Conservation (phyloP, 2,888 invertebrate species). For the Leptopilina drosophilae region DNA sequence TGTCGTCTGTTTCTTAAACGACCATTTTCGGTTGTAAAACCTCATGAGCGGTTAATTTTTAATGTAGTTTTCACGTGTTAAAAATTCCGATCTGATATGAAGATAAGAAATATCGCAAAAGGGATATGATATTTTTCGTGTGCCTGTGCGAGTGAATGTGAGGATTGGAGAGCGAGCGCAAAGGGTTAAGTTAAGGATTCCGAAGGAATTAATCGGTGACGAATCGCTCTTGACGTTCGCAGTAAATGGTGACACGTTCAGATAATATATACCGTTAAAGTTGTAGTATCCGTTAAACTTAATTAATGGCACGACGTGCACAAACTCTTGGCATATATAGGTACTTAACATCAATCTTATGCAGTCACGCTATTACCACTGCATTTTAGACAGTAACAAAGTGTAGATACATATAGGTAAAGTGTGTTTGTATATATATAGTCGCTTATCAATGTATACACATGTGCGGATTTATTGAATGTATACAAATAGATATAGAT, state of each 20-base stretch:
- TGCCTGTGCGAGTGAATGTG: background rate
- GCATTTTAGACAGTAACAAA: slow-evolving; percentile 24
- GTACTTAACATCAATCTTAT: slow-evolving; percentile 41
- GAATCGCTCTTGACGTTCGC: slow-evolving; percentile 52
- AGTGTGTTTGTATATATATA: no score
- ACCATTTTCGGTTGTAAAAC: no score
- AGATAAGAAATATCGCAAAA: background rate
- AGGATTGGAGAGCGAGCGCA: background rate
- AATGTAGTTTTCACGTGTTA: background rate
- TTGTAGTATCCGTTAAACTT: slow-evolving; percentile 33
- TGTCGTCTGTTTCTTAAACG: no score
- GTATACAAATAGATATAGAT: background rate
- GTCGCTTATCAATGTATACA: no score
- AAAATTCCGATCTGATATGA: background rate
- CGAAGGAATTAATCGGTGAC: slow-evolving; percentile 53
- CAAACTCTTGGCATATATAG: slow-evolving; percentile 33
- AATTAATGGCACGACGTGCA: slow-evolving; percentile 38
- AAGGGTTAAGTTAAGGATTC: slow-evolving; percentile 19
- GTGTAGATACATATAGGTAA: background rate
- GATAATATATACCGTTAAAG: slow-evolving; percentile 40
- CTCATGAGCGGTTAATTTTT: background rate
- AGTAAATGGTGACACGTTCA: slow-evolving; percentile 48
- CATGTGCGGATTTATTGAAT: no score
- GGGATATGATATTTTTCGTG: background rate
- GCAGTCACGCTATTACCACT: slow-evolving; percentile 32